Evolutionary conservation across 1,140 invertebrate species (phyloP), one percentile per base, ranked within the genome.

Genomic region (Diuraphis noxia): DNA sequence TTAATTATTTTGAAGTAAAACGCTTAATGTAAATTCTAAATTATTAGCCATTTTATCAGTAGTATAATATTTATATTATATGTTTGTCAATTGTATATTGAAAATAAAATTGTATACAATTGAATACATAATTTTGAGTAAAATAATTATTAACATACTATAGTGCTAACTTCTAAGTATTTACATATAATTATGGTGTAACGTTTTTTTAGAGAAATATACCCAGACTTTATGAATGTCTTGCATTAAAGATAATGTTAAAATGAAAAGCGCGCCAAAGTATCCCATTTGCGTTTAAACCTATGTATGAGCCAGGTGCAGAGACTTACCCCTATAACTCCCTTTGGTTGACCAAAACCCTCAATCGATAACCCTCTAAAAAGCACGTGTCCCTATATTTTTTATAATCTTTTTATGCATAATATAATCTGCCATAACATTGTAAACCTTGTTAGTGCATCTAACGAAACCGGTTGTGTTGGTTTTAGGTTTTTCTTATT

Each of bases 381-480:
- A 91, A n/a, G 89, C 43, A 91, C 89, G 43, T 81, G 89, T 81
- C 25, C 34, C 4, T 81, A 82, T 21, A 49, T 91, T 91, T 91
- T 82, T 49, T 81, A 23, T 81, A 91, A 82, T 81, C 17, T 77
- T 9, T 84, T 79, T 90, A 90, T 82, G 89, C 89, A 81, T 90
- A 90, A 90, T 81, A 38, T 82, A 82, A 91, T 91, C 43, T 52
- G 89, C 89, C 89, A 91, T 91, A 91, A 91, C 77, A 82, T 46
- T 30, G n/a, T 81, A 38, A 49, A 91, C 43, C 77, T 82, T 91
- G 46, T 91, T 91, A 91, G 89, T 79, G 46, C 77, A 52, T 38
- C 52, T n/a, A n/a, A n/a, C n/a, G n/a, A 91, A 91, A 91, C 89
- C 89, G 77, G 89, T 91, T 38, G 89, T 38, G 89, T 38, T 52